Conservation (phyloP, 1,140 invertebrate species). For the Drosophila dunni region DNA sequence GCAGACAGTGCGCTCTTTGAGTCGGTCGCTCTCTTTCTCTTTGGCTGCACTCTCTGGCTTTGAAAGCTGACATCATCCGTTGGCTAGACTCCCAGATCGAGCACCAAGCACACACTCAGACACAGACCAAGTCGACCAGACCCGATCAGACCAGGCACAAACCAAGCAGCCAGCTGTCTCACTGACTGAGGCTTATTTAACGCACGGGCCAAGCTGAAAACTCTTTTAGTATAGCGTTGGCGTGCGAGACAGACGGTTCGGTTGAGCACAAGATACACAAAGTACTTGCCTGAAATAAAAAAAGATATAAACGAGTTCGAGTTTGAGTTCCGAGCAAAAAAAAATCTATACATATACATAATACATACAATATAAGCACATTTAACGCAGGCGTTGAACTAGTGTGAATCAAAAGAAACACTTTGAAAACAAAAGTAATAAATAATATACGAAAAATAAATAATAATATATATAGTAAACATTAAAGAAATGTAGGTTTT, state of each 20-base stretch:
- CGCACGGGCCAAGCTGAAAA: slow-evolving; percentile 64
- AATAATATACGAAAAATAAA: slow-evolving; percentile 36
- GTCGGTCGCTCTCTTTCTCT: slow-evolving; percentile 26
- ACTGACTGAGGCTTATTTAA: slow-evolving; percentile 70
- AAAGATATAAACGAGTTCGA: slow-evolving; percentile 23
- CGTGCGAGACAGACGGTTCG: slow-evolving; percentile 78
- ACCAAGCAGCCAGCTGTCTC: slow-evolving; percentile 59
- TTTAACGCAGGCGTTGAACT: slow-evolving; percentile 53
- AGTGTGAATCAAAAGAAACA: slow-evolving; percentile 36
- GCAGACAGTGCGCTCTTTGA: slow-evolving; percentile 23
- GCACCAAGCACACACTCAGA: slow-evolving; percentile 22
- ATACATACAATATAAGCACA: slow-evolving; percentile 39
- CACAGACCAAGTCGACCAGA: slow-evolving; percentile 34
- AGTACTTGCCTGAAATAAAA: slow-evolving; percentile 49
- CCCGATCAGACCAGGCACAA: slow-evolving; percentile 27
- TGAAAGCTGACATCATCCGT: slow-evolving; percentile 70
- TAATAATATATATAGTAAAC: slow-evolving; percentile 23
- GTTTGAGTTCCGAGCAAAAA: slow-evolving; percentile 47
- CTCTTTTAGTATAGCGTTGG: slow-evolving; percentile 83
- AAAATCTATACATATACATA: slow-evolving; percentile 28
- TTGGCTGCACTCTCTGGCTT: slow-evolving; percentile 9
- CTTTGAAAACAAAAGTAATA: slow-evolving; percentile 59
- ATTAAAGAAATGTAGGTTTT: slow-evolving; percentile 41
- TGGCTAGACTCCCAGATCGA: slow-evolving; percentile 29
- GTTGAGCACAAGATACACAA: slow-evolving; percentile 60